phyloP scores from a whole-genome alignment of 1,140 invertebrate genomes.

The Caerostris darwini region DNA sequence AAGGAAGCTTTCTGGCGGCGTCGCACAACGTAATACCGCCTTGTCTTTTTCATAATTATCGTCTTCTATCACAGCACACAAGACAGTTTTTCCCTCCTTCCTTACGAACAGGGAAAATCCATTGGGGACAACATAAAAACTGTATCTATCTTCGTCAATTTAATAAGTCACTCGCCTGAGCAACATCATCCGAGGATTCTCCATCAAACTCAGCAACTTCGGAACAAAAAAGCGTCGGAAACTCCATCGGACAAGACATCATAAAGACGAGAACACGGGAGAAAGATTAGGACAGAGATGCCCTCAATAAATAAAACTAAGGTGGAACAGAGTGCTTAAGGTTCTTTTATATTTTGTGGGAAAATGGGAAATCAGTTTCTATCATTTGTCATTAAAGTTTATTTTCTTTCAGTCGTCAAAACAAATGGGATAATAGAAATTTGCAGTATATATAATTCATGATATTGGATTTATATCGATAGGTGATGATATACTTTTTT shows the following conservation, averaged over 20 bases:
- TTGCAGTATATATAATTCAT: too few relatives aligned
- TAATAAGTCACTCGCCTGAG: constrained; percentile 22
- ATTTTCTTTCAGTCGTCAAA: neutral
- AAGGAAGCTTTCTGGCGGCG: neutral
- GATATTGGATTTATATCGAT: too few relatives aligned
- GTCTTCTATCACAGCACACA: neutral
- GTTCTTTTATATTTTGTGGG: neutral
- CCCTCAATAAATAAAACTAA: neutral
- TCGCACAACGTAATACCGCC: neutral
- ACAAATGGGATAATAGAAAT: neutral
- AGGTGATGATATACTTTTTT: too few relatives aligned
- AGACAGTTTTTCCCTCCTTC: neutral
- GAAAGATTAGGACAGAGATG: neutral
- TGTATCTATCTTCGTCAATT: constrained; percentile 34
- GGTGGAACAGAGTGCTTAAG: neutral
- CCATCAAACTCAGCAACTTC: neutral
- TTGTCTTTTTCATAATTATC: neutral
- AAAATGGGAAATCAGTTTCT: neutral
- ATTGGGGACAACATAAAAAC: neutral
- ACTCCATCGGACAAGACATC: neutral
- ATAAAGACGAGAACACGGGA: neutral
- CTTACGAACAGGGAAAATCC: neutral
- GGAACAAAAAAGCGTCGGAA: neutral
- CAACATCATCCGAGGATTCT: constrained; percentile 10
- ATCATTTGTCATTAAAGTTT: neutral